A percentile compares a stretch with the other conserved stretches of the same genome.
phyloP scores from a whole-genome alignment of 2,113 vertebrate species.

The Pelecanoides urinatrix region DNA sequence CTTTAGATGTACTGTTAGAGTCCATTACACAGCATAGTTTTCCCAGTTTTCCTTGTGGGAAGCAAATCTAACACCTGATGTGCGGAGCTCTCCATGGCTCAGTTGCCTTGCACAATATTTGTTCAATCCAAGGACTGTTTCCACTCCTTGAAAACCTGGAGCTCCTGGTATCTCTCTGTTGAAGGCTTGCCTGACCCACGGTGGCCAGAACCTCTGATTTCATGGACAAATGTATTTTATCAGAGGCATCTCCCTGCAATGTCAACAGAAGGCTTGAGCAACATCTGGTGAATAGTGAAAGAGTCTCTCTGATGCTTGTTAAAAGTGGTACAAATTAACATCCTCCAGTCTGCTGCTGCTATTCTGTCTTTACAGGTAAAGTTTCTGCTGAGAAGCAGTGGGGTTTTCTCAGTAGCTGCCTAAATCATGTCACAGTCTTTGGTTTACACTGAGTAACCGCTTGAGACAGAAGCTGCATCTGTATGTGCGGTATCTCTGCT shows the following conservation, averaged over 20 bases:
- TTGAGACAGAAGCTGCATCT: background rate
- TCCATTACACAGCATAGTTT: background rate
- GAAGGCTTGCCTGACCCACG: background rate
- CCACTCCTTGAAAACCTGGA: background rate
- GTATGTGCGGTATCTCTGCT: background rate
- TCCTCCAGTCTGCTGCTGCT: background rate
- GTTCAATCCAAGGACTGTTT: background rate
- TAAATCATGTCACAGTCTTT: background rate
- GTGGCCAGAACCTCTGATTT: background rate
- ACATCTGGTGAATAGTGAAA: background rate
- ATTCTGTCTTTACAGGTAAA: background rate
- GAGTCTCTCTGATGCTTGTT: background rate
- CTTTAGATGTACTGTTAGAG: background rate
- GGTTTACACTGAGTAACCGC: background rate
- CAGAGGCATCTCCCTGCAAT: background rate
- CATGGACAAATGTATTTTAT: background rate
- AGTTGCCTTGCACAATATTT: background rate
- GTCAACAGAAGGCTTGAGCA: background rate
- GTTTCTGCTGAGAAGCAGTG: background rate
- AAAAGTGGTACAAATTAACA: slow-evolving; percentile 14
- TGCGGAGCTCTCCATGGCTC: background rate
- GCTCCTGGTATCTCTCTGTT: background rate
- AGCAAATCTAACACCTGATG: background rate
- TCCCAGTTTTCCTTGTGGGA: background rate
- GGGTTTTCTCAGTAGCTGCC: background rate